A percentile compares a stretch with the other conserved stretches of the same genome.
These are phyloP conservation scores for Xestia ashworthii DNA, from an alignment of 2,888 invertebrate species.

Conservation along the genomic window DNA sequence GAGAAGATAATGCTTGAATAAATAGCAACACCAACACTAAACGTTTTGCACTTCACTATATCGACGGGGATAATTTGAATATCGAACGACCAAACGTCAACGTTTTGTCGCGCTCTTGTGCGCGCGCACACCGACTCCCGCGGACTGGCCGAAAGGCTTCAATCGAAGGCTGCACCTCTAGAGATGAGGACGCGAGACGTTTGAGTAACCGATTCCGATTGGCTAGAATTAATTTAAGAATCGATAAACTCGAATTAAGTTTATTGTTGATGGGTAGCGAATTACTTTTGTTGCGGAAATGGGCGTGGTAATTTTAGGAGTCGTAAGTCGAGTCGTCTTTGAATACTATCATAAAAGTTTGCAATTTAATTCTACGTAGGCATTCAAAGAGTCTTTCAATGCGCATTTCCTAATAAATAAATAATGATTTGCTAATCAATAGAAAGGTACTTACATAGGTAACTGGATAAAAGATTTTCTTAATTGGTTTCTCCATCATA, in stretches of 20 bases:
- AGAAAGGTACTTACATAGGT: neutral
- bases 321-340: neutral
- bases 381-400: neutral
- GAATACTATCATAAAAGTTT: neutral
- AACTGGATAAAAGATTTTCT: neutral
- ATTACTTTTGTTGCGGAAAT: conserved; percentile 45
- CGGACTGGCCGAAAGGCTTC: conserved; percentile 80
- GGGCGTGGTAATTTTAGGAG: conserved; percentile 27
- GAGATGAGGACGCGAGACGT: conserved; percentile 71
- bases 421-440: neutral
- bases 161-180: conserved; percentile 76
- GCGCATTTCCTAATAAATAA: neutral
- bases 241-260: conserved; percentile 58
- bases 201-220: conserved; percentile 74
- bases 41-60: conserved; percentile 74
- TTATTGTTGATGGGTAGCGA: conserved; percentile 39
- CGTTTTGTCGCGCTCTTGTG: conserved; percentile 76
- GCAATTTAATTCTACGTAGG: conserved; percentile 15
- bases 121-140: conserved; percentile 81
- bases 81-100: conserved; percentile 53
- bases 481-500: neutral
- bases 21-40: conserved; percentile 68
- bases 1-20: conserved; percentile 77
- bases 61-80: conserved; percentile 58
- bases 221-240: conserved; percentile 64